Percentiles rank a stretch among this genome's conserved stretches.
Evolutionary conservation across 2,888 invertebrate genomes (phyloP).

Genomic region (Thera obeliscata): DNA sequence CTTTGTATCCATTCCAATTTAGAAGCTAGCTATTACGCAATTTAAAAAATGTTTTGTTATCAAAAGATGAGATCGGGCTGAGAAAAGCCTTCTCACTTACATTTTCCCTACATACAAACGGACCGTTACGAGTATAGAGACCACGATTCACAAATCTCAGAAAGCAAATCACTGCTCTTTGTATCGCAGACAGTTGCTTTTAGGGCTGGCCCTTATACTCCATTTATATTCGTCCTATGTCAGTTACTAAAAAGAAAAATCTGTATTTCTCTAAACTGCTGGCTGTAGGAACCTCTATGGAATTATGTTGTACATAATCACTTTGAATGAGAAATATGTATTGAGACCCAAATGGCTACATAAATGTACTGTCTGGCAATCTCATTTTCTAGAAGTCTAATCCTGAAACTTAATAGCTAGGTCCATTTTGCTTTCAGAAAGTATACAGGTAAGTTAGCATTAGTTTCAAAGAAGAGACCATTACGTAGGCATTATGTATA

Average conservation of each 20-base stretch:
- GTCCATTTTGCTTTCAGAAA: too few relatives aligned
- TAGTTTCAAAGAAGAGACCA: slow-evolving; percentile 14
- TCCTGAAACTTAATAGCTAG: too few relatives aligned
- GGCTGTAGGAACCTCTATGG: too few relatives aligned
- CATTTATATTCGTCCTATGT: not conserved
- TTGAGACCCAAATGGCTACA: too few relatives aligned
- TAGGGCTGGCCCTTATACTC: slow-evolving; percentile 42
- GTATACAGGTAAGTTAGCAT: too few relatives aligned
- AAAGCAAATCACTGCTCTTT: slow-evolving; percentile 58
- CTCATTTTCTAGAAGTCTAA: too few relatives aligned
- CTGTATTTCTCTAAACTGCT: too few relatives aligned
- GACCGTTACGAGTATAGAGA: slow-evolving; percentile 51
- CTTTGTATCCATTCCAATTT: not conserved
- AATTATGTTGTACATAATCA: too few relatives aligned
- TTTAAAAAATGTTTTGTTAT: slow-evolving; percentile 8
- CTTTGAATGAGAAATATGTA: too few relatives aligned
- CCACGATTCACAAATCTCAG: slow-evolving; percentile 51
- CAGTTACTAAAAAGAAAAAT: not conserved
- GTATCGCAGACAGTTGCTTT: slow-evolving; percentile 45
- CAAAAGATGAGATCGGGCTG: slow-evolving; percentile 22
- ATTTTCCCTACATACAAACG: slow-evolving; percentile 34
- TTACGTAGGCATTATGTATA: slow-evolving; percentile 31
- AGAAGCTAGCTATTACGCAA: not conserved
- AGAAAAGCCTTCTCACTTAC: slow-evolving; percentile 14
- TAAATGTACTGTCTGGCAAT: too few relatives aligned